Evolutionary conservation across 2,888 invertebrate genomes (phyloP), one percentile per base, ranked within the genome.

Genomic region (Heliconius charithonia): DNA sequence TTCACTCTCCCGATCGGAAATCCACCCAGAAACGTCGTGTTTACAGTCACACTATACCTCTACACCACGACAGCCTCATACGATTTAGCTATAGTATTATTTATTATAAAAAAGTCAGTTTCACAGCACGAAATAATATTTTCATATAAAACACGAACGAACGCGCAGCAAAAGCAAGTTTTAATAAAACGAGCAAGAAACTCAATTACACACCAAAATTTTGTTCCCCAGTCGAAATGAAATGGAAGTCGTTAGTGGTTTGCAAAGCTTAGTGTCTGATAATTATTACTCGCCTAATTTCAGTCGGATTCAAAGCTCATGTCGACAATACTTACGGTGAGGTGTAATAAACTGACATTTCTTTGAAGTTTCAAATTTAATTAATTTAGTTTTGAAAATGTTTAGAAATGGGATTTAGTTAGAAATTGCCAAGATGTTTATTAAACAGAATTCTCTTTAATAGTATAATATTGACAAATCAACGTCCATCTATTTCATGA

Each of bases 201-300:
- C 72, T 80, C 63, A 79, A 75, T 80, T 82, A 78, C 76, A 80
- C 59, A 69, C 77, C 80, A 63, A 75, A 81, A 79, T 80, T 76
- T 72, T 75, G 80, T 80, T 78, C 74, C 74, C 71, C 81, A 80
- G 76, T 73, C 77, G 80, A 79, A 81, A 80, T 79, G 79, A 79
- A 83, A 80, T 79, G 79, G 79, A 81, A 83, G 82, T 82, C 79
- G 79, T 81, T 82, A 82, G 85, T 84, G 84, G 85, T 85, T 87
- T 86, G 86, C 85, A 85, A 85, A 85, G 87, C 85, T 88, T 87
- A 88, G 85, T 87, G 83, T 85, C 85, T 83, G 78, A 82, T 87
- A 86, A 88, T 88, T 87, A 88, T 88, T 85, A 85, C 85, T 81
- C 83, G 82, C 83, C 84, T 85, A 86, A 84, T 85, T 85, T 82